phyloP scores from a whole-genome alignment of 2,113 vertebrate species.

The Petrocephalus microphthalmus region DNA sequence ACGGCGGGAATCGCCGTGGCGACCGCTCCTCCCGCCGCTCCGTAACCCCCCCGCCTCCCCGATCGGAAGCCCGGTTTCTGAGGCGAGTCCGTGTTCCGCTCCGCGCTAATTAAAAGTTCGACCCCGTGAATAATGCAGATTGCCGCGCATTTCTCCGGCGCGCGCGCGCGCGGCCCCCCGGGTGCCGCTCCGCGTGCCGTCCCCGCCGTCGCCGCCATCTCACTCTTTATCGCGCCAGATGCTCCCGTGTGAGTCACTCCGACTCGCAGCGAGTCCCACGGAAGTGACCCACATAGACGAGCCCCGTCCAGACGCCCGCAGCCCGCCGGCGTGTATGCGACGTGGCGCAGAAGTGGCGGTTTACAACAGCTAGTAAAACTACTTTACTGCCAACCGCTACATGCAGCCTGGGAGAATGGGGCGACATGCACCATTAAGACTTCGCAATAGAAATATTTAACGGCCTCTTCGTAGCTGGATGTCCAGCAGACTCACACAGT shows the following conservation, averaged over 20 bases:
- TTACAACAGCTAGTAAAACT: slow-evolving; percentile 51
- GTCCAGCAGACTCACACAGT: slow-evolving; percentile 12
- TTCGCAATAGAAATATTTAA: slow-evolving; percentile 22
- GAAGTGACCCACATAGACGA: slow-evolving; percentile 1
- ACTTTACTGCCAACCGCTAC: slow-evolving; percentile 46
- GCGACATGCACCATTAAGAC: slow-evolving; percentile 18
- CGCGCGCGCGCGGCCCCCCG: background rate
- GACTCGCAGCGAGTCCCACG: background rate
- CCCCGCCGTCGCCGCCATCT: background rate
- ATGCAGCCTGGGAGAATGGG: slow-evolving; percentile 25
- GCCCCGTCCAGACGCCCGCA: background rate
- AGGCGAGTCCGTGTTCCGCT: background rate
- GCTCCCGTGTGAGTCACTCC: slow-evolving; percentile 11
- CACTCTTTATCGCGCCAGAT: slow-evolving; percentile 11
- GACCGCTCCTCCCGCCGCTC: background rate
- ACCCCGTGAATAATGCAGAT: background rate
- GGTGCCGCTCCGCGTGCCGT: background rate
- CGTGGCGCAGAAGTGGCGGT: slow-evolving; percentile 37
- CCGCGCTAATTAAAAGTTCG: slow-evolving; percentile 2
- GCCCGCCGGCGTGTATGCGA: background rate
- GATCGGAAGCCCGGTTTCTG: background rate
- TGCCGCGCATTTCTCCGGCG: background rate
- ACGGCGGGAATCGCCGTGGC: slow-evolving; percentile 1
- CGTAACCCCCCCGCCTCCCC: background rate
- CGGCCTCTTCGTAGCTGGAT: background rate